A percentile compares a stretch with the other conserved stretches of the same genome.
phyloP scores from a whole-genome alignment of 2,113 vertebrate genomes.

The Brienomyrus brachyistius region DNA sequence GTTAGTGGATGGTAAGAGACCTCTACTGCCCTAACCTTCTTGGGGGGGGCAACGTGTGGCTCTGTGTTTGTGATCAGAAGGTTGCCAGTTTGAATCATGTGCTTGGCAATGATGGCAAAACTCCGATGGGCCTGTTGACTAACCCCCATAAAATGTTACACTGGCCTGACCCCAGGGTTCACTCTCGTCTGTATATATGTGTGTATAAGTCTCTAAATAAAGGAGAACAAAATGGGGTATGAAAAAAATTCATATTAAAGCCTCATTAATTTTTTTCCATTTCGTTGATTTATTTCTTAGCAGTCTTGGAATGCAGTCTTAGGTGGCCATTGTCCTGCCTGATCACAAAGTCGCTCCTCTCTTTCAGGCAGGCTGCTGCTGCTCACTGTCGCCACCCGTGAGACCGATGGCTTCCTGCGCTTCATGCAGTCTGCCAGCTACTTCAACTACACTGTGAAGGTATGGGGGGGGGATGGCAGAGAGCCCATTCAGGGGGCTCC shows the following conservation, averaged over 20 bases:
- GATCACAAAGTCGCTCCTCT: slow-evolving; percentile 28
- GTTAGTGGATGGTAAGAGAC: neutral
- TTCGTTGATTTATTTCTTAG: neutral
- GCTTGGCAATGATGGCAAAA: neutral
- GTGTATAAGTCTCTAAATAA: neutral
- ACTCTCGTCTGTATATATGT: neutral
- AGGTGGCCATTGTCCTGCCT: neutral
- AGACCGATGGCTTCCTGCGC: slow-evolving; percentile 84
- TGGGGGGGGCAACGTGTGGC: neutral
- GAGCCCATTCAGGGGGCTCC: neutral
- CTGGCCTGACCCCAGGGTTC: neutral
- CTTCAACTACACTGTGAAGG: slow-evolving; percentile 95
- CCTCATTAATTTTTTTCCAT: slow-evolving; percentile 7
- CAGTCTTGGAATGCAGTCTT: neutral
- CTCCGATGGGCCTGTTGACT: neutral
- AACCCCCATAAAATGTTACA: neutral
- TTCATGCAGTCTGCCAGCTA: slow-evolving; percentile 85
- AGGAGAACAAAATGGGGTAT: neutral
- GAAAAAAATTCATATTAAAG: neutral
- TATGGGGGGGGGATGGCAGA: slow-evolving; percentile 37
- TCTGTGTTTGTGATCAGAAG: neutral
- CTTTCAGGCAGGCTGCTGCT: slow-evolving; percentile 83
- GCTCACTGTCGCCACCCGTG: slow-evolving; percentile 83
- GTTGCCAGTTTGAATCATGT: neutral
- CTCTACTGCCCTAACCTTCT: neutral